Evolutionary conservation across 2,797 vertebrate species (phyloP).

Genomic region (Hydrolagus colliei): DNA sequence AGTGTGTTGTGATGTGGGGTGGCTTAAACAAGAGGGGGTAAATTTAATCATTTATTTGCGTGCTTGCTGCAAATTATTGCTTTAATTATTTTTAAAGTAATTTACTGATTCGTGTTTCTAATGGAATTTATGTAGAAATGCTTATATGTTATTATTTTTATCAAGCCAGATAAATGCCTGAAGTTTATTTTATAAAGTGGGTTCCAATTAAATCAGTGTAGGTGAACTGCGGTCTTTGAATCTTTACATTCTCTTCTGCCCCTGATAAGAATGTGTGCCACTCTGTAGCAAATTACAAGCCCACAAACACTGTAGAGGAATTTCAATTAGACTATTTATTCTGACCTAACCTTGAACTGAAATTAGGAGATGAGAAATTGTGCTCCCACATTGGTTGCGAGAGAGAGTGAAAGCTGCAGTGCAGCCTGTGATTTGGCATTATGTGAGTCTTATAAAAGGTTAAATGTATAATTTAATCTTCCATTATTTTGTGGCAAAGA

Average conservation of each 20-base stretch:
- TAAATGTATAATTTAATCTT: too few species aligned
- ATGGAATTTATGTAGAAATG: too few species aligned
- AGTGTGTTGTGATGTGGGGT: too few species aligned
- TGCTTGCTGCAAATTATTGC: background rate
- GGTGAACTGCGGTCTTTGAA: background rate
- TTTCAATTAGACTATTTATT: background rate
- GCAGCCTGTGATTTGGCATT: too few species aligned
- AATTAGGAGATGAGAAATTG: background rate
- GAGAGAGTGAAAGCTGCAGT: too few species aligned
- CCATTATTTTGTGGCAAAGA: too few species aligned
- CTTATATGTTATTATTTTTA: too few species aligned
- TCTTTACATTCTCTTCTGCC: background rate
- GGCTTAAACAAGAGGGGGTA: too few species aligned
- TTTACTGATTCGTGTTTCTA: too few species aligned
- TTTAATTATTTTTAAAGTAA: background rate
- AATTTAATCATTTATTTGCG: too few species aligned
- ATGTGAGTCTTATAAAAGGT: too few species aligned
- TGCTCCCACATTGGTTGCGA: background rate
- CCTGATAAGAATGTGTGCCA: background rate
- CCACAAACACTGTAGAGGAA: background rate
- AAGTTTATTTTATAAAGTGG: background rate
- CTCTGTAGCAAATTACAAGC: background rate
- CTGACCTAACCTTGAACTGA: background rate
- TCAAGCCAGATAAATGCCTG: background rate
- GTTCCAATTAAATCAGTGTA: background rate